Conservation (phyloP, 2,888 invertebrate genomes). For the Acleris cristana region DNA sequence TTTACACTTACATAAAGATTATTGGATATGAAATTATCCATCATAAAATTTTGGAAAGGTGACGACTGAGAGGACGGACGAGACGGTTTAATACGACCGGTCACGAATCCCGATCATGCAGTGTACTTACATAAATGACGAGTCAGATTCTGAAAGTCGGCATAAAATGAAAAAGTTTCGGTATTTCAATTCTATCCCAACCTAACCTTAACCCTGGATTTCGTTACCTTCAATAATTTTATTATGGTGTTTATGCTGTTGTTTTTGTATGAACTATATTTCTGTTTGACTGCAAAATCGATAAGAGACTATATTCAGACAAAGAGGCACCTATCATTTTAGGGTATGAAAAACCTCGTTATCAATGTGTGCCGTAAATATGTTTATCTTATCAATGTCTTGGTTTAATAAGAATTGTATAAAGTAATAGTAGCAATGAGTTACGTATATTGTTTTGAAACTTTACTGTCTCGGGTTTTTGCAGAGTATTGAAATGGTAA, state of each 20-base stretch:
- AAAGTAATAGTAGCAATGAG: background rate
- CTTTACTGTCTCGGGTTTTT: background rate
- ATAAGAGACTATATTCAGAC: slow-evolving; percentile 5
- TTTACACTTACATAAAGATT: background rate
- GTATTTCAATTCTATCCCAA: too few species aligned
- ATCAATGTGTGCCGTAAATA: slow-evolving; percentile 10
- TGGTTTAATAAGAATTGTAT: background rate
- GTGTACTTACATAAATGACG: slow-evolving; percentile 1
- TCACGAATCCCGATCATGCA: slow-evolving; percentile 25
- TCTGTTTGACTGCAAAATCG: background rate
- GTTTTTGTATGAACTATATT: too few species aligned
- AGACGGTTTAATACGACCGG: slow-evolving; percentile 19
- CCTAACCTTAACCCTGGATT: too few species aligned
- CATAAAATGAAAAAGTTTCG: background rate
- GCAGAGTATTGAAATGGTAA: slow-evolving; percentile 14
- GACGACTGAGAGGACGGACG: background rate
- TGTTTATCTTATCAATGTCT: slow-evolving; percentile 13
- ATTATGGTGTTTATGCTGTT: too few species aligned
- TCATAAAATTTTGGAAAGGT: slow-evolving; percentile 13
- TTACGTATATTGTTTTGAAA: slow-evolving; percentile 7
- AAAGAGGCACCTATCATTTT: slow-evolving; percentile 14
- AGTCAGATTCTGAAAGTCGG: background rate
- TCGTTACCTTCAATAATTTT: too few species aligned
- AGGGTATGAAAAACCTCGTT: slow-evolving; percentile 10
- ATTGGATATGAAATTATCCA: slow-evolving; percentile 4